Conservation (phyloP, 2,888 invertebrate genomes). For the Metacarcinus magister region DNA sequence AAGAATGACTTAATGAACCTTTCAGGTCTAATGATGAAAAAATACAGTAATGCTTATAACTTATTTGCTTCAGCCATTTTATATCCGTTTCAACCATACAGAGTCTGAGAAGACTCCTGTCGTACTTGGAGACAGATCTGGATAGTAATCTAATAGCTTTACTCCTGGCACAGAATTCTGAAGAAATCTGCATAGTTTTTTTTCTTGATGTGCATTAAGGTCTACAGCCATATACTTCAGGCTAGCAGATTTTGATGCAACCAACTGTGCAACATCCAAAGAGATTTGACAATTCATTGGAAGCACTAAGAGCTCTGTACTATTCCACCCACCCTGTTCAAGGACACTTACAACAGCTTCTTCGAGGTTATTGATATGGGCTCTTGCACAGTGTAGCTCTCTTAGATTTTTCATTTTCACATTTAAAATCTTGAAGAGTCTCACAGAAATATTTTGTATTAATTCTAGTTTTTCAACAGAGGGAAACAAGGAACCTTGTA, state of each 20-base stretch:
- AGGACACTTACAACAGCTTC: constrained; percentile 63
- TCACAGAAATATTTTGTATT: constrained; percentile 75
- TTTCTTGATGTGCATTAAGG: constrained; percentile 38
- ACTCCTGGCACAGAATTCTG: constrained; percentile 5
- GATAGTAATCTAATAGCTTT: neutral
- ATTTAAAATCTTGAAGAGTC: constrained; percentile 72
- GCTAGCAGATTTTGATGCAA: constrained; percentile 33
- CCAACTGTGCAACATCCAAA: constrained; percentile 51
- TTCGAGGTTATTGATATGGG: constrained; percentile 71
- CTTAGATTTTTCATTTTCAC: constrained; percentile 64
- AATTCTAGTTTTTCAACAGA: constrained; percentile 75
- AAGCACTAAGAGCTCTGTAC: constrained; percentile 65
- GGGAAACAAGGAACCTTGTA: constrained; percentile 64
- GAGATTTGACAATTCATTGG: constrained; percentile 54
- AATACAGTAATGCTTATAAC: neutral
- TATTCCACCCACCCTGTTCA: constrained; percentile 71
- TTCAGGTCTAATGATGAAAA: neutral
- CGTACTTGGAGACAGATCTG: neutral
- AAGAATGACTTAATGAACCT: neutral
- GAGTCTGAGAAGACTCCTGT: neutral
- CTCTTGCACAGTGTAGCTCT: constrained; percentile 71
- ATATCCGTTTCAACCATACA: neutral
- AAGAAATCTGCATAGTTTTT: constrained; percentile 13
- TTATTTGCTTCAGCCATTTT: neutral
- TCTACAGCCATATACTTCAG: constrained; percentile 56